phyloP scores from a whole-genome alignment of 2,797 vertebrate species.

The Crenichthys baileyi region DNA sequence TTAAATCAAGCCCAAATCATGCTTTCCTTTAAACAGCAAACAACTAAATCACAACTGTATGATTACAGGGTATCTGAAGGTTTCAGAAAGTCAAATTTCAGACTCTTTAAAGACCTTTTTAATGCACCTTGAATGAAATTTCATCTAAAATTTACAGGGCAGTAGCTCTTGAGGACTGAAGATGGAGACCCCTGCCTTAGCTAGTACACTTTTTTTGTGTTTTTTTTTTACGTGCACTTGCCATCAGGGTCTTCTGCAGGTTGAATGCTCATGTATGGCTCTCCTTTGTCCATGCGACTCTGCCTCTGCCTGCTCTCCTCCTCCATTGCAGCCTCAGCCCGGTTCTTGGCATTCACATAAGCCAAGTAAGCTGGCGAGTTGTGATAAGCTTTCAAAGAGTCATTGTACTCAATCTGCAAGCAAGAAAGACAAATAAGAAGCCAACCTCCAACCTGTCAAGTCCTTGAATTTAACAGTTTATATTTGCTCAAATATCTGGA shows the following conservation, averaged over 20 bases:
- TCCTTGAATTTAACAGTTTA: no score
- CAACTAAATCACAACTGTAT: not conserved
- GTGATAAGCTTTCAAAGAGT: constrained; percentile 97
- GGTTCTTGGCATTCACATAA: constrained; percentile 96
- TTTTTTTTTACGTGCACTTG: constrained; percentile 30
- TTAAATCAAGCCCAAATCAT: not conserved
- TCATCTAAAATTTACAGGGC: no score
- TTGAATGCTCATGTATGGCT: constrained; percentile 98
- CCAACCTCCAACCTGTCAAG: not conserved
- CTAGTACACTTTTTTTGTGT: not conserved
- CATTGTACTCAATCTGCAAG: constrained; percentile 96
- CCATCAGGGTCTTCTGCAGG: constrained; percentile 96
- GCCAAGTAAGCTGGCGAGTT: constrained; percentile 98
- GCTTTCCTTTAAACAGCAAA: not conserved
- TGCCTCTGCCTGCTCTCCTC: constrained; percentile 97
- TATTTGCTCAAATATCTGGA: not conserved
- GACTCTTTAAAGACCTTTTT: no score
- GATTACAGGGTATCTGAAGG: not conserved
- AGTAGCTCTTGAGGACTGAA: no score
- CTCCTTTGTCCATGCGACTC: constrained; percentile 95
- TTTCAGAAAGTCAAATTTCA: no score
- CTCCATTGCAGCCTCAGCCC: constrained; percentile 94
- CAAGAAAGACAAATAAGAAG: not conserved
- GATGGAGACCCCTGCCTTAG: not conserved
- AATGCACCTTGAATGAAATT: no score